Evolutionary conservation across 2,888 invertebrate species (phyloP), one percentile per base, ranked within the genome.

Genomic region (Agrilus biguttatus): DNA sequence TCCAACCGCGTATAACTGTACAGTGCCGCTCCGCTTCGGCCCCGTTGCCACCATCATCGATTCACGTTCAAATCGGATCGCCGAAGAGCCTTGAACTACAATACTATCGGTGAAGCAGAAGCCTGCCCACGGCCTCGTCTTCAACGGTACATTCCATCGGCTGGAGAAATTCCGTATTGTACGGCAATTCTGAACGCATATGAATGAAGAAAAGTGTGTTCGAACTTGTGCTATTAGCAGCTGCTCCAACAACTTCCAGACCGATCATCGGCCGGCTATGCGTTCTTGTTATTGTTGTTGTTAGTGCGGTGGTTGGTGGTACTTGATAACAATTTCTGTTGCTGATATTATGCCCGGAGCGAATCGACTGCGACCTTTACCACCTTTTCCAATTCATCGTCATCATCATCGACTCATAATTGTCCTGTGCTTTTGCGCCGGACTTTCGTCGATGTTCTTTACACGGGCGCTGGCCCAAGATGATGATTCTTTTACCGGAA

Each of bases 401-500:
- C 28, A 10, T 28, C 28, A 10, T 28, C 28, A 28, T 28, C 28
- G 46, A 41, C 43, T 44, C 45, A 46, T 52, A 41, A 43, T 51
- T 42, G 47, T 58, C 47, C 51, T 57, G 51, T 45, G 59, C 42
- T 55, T 58, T 49, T 54, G 58, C 47, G 49, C 53, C 54, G 55
- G 48, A 37, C 43, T 58, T 28, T 28, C 10, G 28, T 28, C 28
- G 28, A 28, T 28, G 28, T 28, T 28, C 28, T 28, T 10, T 46
- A 47, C 52, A 44, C 55, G 55, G 53, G 61, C 59, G 49, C 51
- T 53, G 47, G 62, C 67, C 48, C 73, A 81, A 68, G 84, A 84
- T 61, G 87, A 86, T 61, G 87, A 86, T 54, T 85, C 85, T 40
- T 72, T 87, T 59, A 83, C 86, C 48, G 82, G 84, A 57, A 84